These are phyloP conservation scores for Vanacampus margaritifer DNA, from an alignment of 2,113 vertebrate species.

Conservation along the genomic window DNA sequence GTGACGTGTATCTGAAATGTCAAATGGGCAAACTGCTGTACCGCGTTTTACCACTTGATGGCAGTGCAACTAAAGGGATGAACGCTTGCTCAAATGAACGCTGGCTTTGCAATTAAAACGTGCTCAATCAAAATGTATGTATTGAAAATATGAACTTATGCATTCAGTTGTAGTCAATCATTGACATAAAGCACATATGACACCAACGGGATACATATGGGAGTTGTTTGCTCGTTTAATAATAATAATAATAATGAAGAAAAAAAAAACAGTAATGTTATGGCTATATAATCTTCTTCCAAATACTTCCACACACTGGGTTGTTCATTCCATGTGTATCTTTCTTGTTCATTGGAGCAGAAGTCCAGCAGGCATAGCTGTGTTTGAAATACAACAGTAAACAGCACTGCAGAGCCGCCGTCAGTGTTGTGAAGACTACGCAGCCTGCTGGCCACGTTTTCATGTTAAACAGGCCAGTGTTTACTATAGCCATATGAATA, in stretches of 20 bases:
- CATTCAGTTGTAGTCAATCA: background rate
- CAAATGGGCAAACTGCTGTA: background rate
- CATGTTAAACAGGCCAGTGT: slow-evolving; percentile 54
- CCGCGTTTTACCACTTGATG: slow-evolving; percentile 53
- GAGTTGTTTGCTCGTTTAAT: background rate
- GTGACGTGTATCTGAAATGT: no score
- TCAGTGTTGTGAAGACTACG: slow-evolving; percentile 38
- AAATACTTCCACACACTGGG: background rate
- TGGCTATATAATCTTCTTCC: background rate
- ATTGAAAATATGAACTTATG: background rate
- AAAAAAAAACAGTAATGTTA: background rate
- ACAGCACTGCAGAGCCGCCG: slow-evolving; percentile 27
- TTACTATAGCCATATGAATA: slow-evolving; percentile 52
- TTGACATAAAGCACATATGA: background rate
- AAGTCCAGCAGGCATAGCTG: slow-evolving; percentile 27
- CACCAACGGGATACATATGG: background rate
- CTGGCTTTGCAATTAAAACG: background rate
- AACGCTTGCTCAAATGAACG: background rate
- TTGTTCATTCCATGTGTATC: background rate
- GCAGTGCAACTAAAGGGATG: slow-evolving; percentile 56
- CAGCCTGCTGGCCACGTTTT: slow-evolving; percentile 52
- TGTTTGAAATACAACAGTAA: slow-evolving; percentile 49
- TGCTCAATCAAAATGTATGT: background rate
- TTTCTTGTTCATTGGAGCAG: slow-evolving; percentile 25
- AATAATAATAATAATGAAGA: no score